Conservation (phyloP, 2,113 vertebrate genomes). For the Elanus axillaris region DNA sequence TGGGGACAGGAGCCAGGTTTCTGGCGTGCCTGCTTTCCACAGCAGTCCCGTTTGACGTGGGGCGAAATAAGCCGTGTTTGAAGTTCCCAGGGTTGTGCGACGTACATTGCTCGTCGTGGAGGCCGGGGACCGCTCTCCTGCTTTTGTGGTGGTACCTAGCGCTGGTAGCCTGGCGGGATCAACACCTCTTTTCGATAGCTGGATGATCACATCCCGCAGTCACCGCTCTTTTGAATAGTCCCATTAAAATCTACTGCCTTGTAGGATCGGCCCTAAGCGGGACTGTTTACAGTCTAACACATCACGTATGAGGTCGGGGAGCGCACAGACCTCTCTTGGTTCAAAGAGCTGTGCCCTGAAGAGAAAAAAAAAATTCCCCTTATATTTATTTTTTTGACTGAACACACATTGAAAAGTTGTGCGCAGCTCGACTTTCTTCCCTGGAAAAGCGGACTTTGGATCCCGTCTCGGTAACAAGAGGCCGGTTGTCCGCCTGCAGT, state of each 20-base stretch:
- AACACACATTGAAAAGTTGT: not conserved
- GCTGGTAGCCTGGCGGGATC: no score
- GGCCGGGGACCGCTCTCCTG: not conserved
- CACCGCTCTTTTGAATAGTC: not conserved
- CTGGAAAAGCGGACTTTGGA: not conserved
- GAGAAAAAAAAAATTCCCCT: not conserved
- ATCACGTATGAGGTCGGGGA: not conserved
- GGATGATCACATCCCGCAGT: not conserved
- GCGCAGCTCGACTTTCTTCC: not conserved
- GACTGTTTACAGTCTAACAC: not conserved
- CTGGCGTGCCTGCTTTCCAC: not conserved
- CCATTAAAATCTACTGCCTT: not conserved
- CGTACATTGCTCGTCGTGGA: fast-evolving
- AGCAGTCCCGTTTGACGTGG: not conserved
- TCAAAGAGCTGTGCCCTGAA: not conserved
- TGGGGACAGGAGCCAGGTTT: not conserved
- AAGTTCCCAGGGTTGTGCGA: no score
- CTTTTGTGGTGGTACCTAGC: not conserved
- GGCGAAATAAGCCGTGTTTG: not conserved
- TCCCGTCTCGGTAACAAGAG: not conserved
- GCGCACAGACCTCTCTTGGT: not conserved
- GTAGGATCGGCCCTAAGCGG: not conserved
- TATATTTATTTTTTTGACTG: not conserved
- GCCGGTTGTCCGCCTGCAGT: not conserved
- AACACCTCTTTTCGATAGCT: not conserved